Base-by-base conservation (phyloP, 2,888 invertebrate species). In the Gerris lacustris region DNA sequence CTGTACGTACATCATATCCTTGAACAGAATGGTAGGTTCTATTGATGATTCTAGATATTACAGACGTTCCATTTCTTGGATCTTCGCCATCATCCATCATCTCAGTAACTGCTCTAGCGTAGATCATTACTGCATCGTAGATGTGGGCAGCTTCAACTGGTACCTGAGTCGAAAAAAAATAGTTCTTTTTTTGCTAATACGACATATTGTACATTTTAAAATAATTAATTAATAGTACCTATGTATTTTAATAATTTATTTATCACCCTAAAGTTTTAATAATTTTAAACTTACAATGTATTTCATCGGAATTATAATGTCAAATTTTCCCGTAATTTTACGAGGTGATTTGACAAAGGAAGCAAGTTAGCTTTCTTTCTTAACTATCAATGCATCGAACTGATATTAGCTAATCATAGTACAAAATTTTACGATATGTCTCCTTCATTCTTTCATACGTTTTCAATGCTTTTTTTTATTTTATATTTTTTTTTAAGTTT, bases 41-140 rank as follows among this genome's bases (percentile, higher is more conserved):
- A 72, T 91, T 90, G 67, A 89, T 82, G n/a, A 94, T 88, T n/a
- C 86, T 84, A 72, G 85, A 84, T 80, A 93, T 86, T 69, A 95
- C 86, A 0, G 87, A 86, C 0, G 86, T 86, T 6, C 94, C 94
- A 78, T 94, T 89, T 66, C 86, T 85, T 0, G 89, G 87, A 73
- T 88, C 86, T 7, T 87, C 85, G 0, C 88, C 87, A 17, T 85
- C 83, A 43, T 84, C 79, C 74, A 94, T 83, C 0, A 89, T 84
- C 69, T 91, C 89, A 0, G 91, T 88, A 17, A 92, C 84, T 0
- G 94, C 94, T 11, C 87, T 82, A 0, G 94, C 94, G 82, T 94
- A 95, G 70, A 95, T 86, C 79, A 88, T 87, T 4, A 96, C 91
- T 0, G 93, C 93, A 77, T 95, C 94, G 80, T 92, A 94, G 0